Evolutionary conservation across 2,797 vertebrate genomes (phyloP).

Genomic region (Babyrousa celebensis): DNA sequence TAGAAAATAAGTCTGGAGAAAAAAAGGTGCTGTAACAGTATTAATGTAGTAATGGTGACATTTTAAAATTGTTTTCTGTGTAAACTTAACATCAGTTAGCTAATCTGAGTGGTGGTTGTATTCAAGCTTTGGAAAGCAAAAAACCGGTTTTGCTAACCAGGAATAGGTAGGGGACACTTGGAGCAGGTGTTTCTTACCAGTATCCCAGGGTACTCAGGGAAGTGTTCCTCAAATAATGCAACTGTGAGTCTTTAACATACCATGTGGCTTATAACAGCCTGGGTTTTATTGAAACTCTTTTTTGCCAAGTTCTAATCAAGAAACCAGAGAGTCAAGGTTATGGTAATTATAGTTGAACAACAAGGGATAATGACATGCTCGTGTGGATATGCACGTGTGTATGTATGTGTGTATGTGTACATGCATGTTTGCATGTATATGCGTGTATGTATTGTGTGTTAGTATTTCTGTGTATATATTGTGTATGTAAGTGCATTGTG

Average conservation of each 20-base stretch:
- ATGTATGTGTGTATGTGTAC: background rate
- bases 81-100: background rate
- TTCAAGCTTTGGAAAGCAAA: background rate
- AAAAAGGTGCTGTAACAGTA: background rate
- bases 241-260: background rate
- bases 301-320: slow-evolving; percentile 44
- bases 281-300: background rate
- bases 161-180: background rate
- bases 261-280: background rate
- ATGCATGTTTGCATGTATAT: too few species aligned
- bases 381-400: background rate
- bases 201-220: background rate
- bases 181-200: background rate
- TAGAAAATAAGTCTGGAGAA: slow-evolving; percentile 25
- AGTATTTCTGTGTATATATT: too few species aligned
- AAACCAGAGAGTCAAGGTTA: background rate
- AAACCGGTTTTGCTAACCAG: background rate
- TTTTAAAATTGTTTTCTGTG: background rate
- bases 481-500: background rate
- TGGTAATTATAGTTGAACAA: background rate
- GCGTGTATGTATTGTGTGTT: background rate
- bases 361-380: accelerated
- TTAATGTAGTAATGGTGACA: background rate
- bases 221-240: background rate
- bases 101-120: background rate